A percentile compares a stretch with the other conserved stretches of the same genome.
Evolutionary conservation across 2,113 vertebrate species (phyloP).

Genomic region (Octodon degus): DNA sequence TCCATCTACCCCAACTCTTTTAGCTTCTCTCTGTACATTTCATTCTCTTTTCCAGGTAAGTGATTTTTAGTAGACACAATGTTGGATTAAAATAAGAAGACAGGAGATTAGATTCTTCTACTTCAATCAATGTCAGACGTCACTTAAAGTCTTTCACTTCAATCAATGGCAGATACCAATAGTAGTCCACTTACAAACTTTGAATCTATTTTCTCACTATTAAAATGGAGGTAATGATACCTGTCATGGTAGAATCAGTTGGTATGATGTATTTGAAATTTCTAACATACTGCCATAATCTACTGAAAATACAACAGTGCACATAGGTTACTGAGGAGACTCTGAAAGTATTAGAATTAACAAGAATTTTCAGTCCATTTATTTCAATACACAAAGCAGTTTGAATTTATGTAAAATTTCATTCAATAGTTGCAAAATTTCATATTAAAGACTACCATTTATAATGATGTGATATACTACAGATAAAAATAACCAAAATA

Average conservation of each 20-base stretch:
- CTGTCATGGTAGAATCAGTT: not conserved
- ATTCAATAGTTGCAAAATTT: not conserved
- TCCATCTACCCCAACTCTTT: not conserved
- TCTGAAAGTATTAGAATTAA: constrained; percentile 39
- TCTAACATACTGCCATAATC: not conserved
- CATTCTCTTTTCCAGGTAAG: constrained; percentile 50
- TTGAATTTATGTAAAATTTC: not conserved
- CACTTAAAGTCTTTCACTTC: not conserved
- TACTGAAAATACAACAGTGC: not conserved
- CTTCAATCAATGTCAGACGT: not conserved
- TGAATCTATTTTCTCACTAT: constrained; percentile 14
- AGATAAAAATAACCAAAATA: constrained; percentile 15
- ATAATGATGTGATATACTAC: not conserved
- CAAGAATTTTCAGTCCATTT: not conserved
- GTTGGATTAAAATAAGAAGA: constrained; percentile 16
- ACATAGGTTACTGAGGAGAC: not conserved
- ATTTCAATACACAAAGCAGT: constrained; percentile 40
- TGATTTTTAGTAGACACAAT: constrained; percentile 8
- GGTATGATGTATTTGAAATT: not conserved
- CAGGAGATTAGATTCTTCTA: not conserved
- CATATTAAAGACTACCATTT: constrained; percentile 21
- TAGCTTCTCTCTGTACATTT: constrained; percentile 42
- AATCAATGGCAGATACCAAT: not conserved
- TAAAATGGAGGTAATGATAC: not conserved
- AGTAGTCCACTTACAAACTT: constrained; percentile 17